Evolutionary conservation across 2,113 vertebrate genomes (phyloP).

Genomic region (Butorides virescens): DNA sequence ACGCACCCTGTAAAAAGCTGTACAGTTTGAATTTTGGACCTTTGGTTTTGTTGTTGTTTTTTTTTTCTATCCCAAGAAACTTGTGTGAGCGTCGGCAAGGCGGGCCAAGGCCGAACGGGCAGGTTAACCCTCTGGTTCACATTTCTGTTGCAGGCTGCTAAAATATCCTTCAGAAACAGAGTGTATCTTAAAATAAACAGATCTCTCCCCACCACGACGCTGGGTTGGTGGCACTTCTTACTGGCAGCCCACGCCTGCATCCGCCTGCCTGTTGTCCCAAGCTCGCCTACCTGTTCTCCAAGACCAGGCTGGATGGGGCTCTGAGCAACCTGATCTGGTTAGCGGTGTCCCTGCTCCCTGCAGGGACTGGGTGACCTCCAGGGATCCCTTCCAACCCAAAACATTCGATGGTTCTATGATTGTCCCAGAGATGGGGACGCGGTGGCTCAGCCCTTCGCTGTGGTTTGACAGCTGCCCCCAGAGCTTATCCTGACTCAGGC

Average conservation of each 20-base stretch:
- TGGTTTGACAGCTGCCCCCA: background rate
- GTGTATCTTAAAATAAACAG: slow-evolving; percentile 58
- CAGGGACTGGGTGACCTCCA: too few relatives aligned
- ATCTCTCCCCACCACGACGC: background rate
- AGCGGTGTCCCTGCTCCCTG: too few relatives aligned
- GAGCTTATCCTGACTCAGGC: background rate
- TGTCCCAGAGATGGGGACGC: background rate
- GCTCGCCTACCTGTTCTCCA: too few relatives aligned
- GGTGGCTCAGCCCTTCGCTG: background rate
- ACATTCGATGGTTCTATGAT: too few relatives aligned
- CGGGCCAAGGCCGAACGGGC: background rate
- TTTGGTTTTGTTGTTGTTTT: background rate
- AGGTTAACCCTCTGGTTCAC: background rate
- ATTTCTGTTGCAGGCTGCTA: slow-evolving; percentile 19
- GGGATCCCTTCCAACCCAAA: too few relatives aligned
- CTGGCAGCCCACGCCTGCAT: background rate
- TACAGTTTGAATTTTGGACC: background rate
- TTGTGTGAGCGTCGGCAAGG: background rate
- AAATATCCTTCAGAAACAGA: slow-evolving; percentile 10
- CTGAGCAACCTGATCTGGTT: too few relatives aligned
- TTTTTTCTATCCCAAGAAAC: background rate
- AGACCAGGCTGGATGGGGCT: too few relatives aligned
- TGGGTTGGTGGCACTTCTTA: background rate
- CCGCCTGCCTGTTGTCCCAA: too few relatives aligned
- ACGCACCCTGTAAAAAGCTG: background rate